phyloP scores from a whole-genome alignment of 2,113 vertebrate genomes.

The Salminus brasiliensis region DNA sequence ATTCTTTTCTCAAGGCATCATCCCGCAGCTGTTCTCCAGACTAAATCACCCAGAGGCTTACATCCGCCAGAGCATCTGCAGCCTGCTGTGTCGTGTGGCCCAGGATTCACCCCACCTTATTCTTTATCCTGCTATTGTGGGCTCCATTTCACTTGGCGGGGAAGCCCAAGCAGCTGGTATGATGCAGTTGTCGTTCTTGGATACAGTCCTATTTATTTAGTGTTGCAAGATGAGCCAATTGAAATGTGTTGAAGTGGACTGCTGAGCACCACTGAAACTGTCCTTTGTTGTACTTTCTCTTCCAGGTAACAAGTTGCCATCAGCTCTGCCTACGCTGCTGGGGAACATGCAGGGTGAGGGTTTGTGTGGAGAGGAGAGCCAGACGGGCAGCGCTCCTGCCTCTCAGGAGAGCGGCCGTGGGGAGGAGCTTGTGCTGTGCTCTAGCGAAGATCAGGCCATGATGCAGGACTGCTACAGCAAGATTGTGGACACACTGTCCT shows the following conservation, averaged over 20 bases:
- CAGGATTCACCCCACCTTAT: conserved; percentile 97
- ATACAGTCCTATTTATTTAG: not conserved
- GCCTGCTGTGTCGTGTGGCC: conserved; percentile 92
- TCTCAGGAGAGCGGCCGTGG: conserved; percentile 85
- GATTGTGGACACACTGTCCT: conserved; percentile 94
- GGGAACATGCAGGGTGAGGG: conserved; percentile 92
- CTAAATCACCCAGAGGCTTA: conserved; percentile 97
- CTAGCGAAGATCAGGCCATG: conserved; percentile 97
- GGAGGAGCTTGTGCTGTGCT: conserved; percentile 84
- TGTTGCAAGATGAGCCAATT: too few relatives aligned
- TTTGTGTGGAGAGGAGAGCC: conserved; percentile 82
- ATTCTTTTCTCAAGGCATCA: conserved; percentile 82
- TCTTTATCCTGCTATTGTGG: conserved; percentile 95
- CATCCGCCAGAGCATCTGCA: conserved; percentile 97
- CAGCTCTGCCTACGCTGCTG: conserved; percentile 90
- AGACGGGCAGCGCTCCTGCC: conserved; percentile 78
- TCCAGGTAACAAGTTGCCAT: conserved; percentile 88
- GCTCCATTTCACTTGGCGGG: conserved; percentile 92
- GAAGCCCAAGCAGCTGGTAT: conserved; percentile 91
- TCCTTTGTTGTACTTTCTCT: not conserved
- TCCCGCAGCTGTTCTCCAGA: conserved; percentile 96
- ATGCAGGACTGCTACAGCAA: conserved; percentile 99
- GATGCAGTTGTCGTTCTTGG: not conserved
- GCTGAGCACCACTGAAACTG: too few relatives aligned
- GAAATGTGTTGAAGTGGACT: too few relatives aligned